Base-by-base conservation (phyloP, 2,888 invertebrate species). In the Spilosoma lubricipeda region DNA sequence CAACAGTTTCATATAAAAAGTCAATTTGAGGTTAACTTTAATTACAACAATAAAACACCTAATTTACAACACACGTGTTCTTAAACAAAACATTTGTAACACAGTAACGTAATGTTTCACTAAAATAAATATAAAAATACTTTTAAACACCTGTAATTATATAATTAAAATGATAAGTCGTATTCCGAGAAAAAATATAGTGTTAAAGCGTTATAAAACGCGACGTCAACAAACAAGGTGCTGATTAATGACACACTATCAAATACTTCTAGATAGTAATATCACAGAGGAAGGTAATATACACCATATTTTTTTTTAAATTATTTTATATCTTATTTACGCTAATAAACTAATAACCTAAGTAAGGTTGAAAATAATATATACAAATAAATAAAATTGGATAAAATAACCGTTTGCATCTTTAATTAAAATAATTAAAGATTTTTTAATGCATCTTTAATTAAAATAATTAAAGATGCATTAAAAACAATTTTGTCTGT, bases 91-190 rank as follows among this genome's bases (percentile, higher is more conserved):
- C 56, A 56, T 56, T 56, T 42, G 42, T 9, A 67, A 42, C 15
- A 27, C 42, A 45, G 18, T 20, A 45, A 48, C 45, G 20, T 23
- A 67, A 45, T 45, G 30, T 67, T 30, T 48, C 18, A 45, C 42
- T 27, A 63, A 23, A 9, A 67, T 39, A 45, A 45, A 45, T 30
- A 20, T 45, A 45, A 45, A 67, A 67, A 67, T 30, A n/a, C 63
- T 36, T 18, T 56, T 2, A 67, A 33, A 33, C 33, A 63, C 8
- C 7, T 36, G 36, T 63, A 65, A 70, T 71, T 75, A 66, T 65
- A 42, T 71, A 67, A 83, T 70, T 81, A 79, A 79, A 77, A 67
- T 82, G 67, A 74, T 74, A 45, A 67, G 63, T 67, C 20, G 36
- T 63, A 71, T 74, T 71, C 74, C 59, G 9, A 63, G 74, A 69